These are phyloP conservation scores for Pegoplata infirma DNA, from an alignment of 2,888 invertebrate genomes.

Conservation along the genomic window DNA sequence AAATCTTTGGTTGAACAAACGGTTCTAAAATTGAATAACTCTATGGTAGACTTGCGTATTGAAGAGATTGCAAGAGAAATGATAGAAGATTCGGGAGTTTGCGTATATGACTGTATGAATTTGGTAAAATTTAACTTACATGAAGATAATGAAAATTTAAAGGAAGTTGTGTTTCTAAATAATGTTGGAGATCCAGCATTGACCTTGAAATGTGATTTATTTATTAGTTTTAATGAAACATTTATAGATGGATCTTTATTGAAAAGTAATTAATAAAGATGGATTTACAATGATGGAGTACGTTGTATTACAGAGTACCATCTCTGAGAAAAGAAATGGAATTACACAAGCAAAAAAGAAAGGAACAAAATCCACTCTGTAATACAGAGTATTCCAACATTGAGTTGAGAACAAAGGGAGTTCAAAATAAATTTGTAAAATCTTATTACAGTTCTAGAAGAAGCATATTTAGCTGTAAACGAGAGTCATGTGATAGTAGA, in stretches of 20 bases:
- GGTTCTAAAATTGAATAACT: slow-evolving; percentile 59
- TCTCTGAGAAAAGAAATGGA: no score
- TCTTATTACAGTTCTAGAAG: slow-evolving; percentile 47
- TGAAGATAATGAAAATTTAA: slow-evolving; percentile 51
- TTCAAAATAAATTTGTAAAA: no score
- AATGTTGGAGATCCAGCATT: slow-evolving; percentile 27
- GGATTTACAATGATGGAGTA: no score
- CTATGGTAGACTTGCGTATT: slow-evolving; percentile 66
- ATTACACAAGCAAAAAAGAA: no score
- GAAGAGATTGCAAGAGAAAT: slow-evolving; percentile 66
- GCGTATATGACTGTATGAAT: slow-evolving; percentile 55
- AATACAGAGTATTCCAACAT: no score
- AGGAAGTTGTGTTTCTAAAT: slow-evolving; percentile 63
- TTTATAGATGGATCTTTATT: slow-evolving; percentile 23
- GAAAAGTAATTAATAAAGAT: slow-evolving; percentile 26
- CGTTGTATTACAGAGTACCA: no score
- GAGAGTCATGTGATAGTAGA: slow-evolving; percentile 64
- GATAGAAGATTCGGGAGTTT: slow-evolving; percentile 67
- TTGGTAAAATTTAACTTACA: slow-evolving; percentile 52
- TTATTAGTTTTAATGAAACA: slow-evolving; percentile 67
- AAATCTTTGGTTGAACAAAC: neutral
- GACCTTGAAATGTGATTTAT: slow-evolving; percentile 67
- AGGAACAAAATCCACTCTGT: no score
- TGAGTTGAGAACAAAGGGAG: no score
- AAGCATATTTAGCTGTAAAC: slow-evolving; percentile 39